These are phyloP conservation scores for Capitulum mitella DNA, from an alignment of 2,888 invertebrate species.

Conservation along the genomic window DNA sequence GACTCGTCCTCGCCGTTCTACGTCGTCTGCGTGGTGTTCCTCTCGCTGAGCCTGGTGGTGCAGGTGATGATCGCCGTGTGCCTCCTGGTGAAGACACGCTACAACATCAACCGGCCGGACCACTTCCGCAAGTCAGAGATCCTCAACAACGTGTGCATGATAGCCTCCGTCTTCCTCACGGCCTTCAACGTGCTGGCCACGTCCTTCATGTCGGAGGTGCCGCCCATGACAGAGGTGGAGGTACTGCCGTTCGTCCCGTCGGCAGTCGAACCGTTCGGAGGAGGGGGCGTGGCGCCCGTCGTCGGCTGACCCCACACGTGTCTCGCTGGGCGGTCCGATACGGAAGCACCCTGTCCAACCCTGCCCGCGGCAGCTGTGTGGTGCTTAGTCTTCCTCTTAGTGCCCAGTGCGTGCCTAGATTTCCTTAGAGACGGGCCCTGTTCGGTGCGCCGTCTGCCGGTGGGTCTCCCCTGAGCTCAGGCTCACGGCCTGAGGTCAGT, in stretches of 20 bases:
- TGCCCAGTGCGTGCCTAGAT: no score
- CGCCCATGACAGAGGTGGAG: neutral
- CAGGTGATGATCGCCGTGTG: neutral
- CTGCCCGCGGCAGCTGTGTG: no score
- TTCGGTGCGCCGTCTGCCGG: no score
- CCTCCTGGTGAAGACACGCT: neutral
- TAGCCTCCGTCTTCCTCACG: neutral
- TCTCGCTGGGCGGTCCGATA: no score
- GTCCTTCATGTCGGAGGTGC: slow-evolving; percentile 8
- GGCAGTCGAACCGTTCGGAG: no score
- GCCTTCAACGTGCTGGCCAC: neutral
- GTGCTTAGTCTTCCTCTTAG: no score
- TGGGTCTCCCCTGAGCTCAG: no score
- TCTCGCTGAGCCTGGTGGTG: neutral
- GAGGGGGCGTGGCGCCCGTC: no score
- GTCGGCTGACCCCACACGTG: no score
- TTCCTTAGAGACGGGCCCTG: no score
- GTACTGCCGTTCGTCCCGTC: neutral
- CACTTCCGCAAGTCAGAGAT: neutral
- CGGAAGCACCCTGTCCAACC: no score
- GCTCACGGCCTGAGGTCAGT: no score
- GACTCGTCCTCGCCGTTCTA: neutral
- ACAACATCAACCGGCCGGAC: slow-evolving; percentile 5
- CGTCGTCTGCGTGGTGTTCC: neutral
- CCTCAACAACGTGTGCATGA: neutral